Evolutionary conservation across 1,140 invertebrate species (phyloP), one percentile per base, ranked within the genome.

Genomic region (Drosophila asahinai): DNA sequence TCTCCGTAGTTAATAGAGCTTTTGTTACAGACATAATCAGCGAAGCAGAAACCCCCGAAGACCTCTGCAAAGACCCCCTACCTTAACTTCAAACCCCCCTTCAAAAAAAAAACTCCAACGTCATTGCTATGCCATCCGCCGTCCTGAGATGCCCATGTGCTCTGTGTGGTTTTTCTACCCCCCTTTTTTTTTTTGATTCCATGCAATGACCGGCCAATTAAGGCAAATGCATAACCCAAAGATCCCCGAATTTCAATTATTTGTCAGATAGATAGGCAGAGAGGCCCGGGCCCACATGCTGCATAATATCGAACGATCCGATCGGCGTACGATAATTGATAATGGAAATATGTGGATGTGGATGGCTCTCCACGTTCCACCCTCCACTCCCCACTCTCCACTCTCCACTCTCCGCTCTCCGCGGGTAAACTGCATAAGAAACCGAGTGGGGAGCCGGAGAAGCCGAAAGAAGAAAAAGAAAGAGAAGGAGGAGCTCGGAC

Each of bases 11-110:
- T 87, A 89, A 89, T 90, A 84, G 84, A 86, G 81, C 86, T 81
- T 86, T 89, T 90, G 74, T 89, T 89, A 81, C 83, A 89, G 84
- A 89, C 84, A 89, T 84, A 81, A 72, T 89, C 86, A 90, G 54
- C 86, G 86, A 75, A 90, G 86, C 86, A 86, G 86, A 90, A 90
- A 90, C 77, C 42, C 52, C 52, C 52, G 52, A 38, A 55, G 52
- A 55, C 12, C 17, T 19, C 54, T 11, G 1, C 14, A 5, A 40
- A 38, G 38, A 42, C 68, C 52, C 17, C 49, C 48, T 12, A 12
- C 49, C 17, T 11, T 30, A 30, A 30, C 27, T 30, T 30, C 27
- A 30, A 25, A 8, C 57, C 30, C 22, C 30, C 22, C n/a, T 8
- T 4, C 15, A 3, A 5, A 9, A 14, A 45, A 19, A 60, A 60